Base-by-base conservation (phyloP, 2,113 vertebrate species). In the Myiozetetes cayanensis region DNA sequence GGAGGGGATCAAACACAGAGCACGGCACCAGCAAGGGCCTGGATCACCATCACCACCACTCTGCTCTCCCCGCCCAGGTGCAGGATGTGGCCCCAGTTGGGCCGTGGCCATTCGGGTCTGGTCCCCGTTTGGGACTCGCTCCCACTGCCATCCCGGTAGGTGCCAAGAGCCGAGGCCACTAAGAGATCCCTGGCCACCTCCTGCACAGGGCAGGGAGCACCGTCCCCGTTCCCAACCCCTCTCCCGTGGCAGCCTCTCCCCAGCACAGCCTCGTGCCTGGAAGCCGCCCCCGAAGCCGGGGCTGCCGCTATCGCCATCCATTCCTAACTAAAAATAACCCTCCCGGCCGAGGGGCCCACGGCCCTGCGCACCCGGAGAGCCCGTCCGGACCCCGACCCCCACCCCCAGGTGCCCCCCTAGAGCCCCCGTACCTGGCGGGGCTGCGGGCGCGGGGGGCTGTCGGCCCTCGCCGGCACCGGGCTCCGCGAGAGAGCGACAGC, bases 281-380 rank as follows among this genome's bases (percentile, higher is more conserved):
- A 43, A 53, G 47, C 62, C 14, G 2, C 82, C 85, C 22, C 47
- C 33, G 3, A 4, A 43, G 24, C 65, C n/a, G 5, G 41, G 24
- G 37, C 87, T 13, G 74, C 70, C 14, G 19, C 73, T 58, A 10
- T 17, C 46, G 4, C 86, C 87, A 23, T 41, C 89, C 73, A 4
- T 75, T 49, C 77, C 92, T 71, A 5, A n/a, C 93, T 86, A 93
- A 91, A 96, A 97, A 93, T 91, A 97, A 10, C 87, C 73, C 39
- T 59, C 31, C 41, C 55, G 1, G 3, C 13, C 12, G 16, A 65
- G 72, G 81, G 70, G 49, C 84, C 52, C 39, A 46, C 17, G 2
- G 65, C 93, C 70, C n/a, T 39, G 55, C 22, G 16, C 76, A 14
- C 80, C 86, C 92, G 2, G 13, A 46, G 31, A 16, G 5, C 52